These are phyloP conservation scores for Ginglymostoma cirratum DNA, from an alignment of 2,113 vertebrate genomes.

Conservation along the genomic window DNA sequence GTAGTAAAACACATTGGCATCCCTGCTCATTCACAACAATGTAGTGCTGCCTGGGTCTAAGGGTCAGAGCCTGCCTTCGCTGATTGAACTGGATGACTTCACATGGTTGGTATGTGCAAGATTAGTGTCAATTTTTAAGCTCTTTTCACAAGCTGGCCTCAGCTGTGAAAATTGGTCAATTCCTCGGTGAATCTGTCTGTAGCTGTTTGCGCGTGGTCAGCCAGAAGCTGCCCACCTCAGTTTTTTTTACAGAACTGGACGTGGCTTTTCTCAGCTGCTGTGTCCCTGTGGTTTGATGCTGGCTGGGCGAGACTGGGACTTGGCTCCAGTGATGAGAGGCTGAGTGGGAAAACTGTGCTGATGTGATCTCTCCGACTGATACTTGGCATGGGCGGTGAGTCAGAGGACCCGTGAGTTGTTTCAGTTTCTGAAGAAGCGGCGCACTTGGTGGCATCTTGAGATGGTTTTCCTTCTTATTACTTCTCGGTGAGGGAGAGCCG, in stretches of 20 bases:
- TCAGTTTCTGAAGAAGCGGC: not conserved
- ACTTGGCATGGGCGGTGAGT: not conserved
- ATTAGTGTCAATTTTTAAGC: not conserved
- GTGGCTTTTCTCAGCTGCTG: not conserved
- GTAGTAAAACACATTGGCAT: not conserved
- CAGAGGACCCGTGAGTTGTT: not conserved
- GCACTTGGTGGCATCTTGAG: not conserved
- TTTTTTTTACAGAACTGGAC: not conserved
- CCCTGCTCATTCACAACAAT: not conserved
- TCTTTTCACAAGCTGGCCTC: not conserved
- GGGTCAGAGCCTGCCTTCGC: conserved; percentile 16
- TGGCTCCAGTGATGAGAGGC: not conserved
- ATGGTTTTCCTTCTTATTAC: no score
- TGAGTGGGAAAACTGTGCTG: not conserved
- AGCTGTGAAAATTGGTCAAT: not conserved
- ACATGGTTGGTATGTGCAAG: conserved; percentile 2
- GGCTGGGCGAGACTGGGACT: not conserved
- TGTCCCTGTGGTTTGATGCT: not conserved
- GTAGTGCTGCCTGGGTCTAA: not conserved
- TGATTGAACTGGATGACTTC: not conserved
- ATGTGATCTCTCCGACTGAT: not conserved
- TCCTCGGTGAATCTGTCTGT: not conserved
- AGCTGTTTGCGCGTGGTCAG: no score
- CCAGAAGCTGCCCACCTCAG: no score
- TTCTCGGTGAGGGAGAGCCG: not conserved